Base-by-base conservation (phyloP, 2,797 vertebrate genomes). In the Gallinago solitaria region DNA sequence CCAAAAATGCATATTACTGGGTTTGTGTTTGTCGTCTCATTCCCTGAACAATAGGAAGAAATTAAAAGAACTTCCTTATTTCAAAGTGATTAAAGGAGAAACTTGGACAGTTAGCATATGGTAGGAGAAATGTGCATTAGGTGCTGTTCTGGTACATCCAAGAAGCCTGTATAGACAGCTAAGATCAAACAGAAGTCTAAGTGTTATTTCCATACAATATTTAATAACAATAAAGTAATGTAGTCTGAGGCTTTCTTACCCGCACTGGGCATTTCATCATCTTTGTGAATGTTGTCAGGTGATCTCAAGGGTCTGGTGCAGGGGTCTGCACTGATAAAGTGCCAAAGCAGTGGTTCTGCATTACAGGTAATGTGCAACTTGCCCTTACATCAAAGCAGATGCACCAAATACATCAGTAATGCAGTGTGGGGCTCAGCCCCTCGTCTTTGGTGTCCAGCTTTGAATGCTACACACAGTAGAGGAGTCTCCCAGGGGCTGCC, bases 1-100 rank as follows among this genome's bases (percentile, higher is more conserved):
- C 90, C 79, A 3, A 94, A 98, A 98, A 97, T 93, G 86, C 93
- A 48, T 97, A 97, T 97, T 93, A 88, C 61, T 79, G 68, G 28
- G 56, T 54, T 87, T 68, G 78, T 95, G 76, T 97, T 98, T 93
- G 89, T 74, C 4, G 68, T 65, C 76, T 83, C 32, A 0, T 87
- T 96, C 64, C 41, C 92, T 73, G 76, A 85, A 94, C 83, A 96
- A 53, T 64, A 97, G 85, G 81, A 96, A 67, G 82, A 89, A 77
- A 51, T 50, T 87, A 95, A 90, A 67, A 79, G 21, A 71, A 83
- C 63, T 85, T 84, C 35, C 17, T 74, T 78, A 53, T 83, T 95
- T 95, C 76, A 87, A 12, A 76, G 71, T 67, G 39, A 90, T 95
- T 89, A 92, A 89, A 93, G 50, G 30, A 61, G 87, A 87, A 93